phyloP scores from a whole-genome alignment of 2,888 invertebrate species.

The Aleiodes alternator region DNA sequence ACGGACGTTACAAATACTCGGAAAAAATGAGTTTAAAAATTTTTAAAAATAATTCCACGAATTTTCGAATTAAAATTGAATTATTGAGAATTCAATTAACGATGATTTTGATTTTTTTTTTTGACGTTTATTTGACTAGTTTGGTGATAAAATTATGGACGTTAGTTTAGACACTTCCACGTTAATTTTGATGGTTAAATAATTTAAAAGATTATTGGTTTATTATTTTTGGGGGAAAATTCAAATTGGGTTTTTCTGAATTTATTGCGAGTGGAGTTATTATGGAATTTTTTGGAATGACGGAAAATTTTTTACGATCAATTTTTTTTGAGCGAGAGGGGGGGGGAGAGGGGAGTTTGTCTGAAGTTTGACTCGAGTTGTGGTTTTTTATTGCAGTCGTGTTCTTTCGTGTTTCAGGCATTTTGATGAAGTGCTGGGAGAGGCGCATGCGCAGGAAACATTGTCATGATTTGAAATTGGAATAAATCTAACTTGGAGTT shows the following conservation, averaged over 20 bases:
- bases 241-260: neutral
- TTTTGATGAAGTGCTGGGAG: too few species aligned
- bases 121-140: constrained; percentile 55
- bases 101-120: constrained; percentile 14
- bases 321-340: neutral
- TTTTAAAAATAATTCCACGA: neutral
- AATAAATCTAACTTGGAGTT: too few species aligned
- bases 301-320: constrained; percentile 9
- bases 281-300: neutral
- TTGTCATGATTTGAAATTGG: too few species aligned
- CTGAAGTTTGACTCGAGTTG: constrained; percentile 33
- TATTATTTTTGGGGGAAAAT: neutral
- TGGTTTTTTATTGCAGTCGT: neutral
- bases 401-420: too few species aligned
- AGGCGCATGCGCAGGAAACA: too few species aligned
- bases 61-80: neutral
- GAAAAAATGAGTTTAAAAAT: neutral
- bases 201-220: neutral
- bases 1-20: neutral
- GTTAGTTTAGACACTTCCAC: constrained; percentile 62
- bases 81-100: neutral
- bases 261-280: neutral
- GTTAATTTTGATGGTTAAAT: constrained; percentile 38
- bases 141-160: constrained; percentile 58
- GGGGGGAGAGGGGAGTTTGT: neutral